Evolutionary conservation across 2,113 vertebrate genomes (phyloP).

Genomic region (Ictalurus punctatus): DNA sequence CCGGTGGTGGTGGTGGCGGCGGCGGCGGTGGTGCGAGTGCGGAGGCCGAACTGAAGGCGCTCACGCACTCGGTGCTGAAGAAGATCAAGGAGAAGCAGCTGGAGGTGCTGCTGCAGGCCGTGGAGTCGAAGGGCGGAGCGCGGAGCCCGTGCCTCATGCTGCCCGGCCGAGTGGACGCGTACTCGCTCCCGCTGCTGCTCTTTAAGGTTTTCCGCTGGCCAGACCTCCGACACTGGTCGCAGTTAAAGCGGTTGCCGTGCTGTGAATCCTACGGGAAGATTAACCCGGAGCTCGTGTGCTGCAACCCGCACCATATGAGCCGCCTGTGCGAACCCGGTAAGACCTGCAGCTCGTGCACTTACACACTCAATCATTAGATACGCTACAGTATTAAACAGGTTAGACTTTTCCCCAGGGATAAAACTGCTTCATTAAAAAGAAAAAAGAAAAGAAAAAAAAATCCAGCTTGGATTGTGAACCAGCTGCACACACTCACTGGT

Average conservation of each 20-base stretch:
- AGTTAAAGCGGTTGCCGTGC: conserved; percentile 92
- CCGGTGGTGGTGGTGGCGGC: conserved; percentile 71
- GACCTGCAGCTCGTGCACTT: conserved; percentile 39
- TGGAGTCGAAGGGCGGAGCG: conserved; percentile 89
- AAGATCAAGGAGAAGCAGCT: conserved; percentile 93
- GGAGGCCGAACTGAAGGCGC: conserved; percentile 89
- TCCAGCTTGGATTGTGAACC: neutral
- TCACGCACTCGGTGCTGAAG: conserved; percentile 90
- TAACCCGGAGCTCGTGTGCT: conserved; percentile 91
- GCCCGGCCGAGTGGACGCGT: conserved; percentile 86
- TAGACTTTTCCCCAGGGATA: neutral
- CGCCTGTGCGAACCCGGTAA: conserved; percentile 94
- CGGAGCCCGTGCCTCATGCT: conserved; percentile 88
- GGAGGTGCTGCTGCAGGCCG: conserved; percentile 89
- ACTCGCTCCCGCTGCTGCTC: conserved; percentile 89
- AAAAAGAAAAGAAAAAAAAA: neutral
- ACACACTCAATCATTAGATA: neutral
- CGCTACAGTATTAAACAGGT: neutral
- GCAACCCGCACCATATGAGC: conserved; percentile 98
- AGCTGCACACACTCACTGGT: neutral
- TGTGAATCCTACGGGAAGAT: conserved; percentile 93
- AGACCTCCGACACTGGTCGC: conserved; percentile 90
- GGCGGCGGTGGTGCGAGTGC: conserved; percentile 74
- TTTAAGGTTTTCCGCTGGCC: conserved; percentile 97
- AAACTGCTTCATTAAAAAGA: neutral